A percentile compares a stretch with the other conserved stretches of the same genome.
These are phyloP conservation scores for Phymastichus coffea DNA, from an alignment of 1,140 invertebrate genomes.

Conservation along the genomic window DNA sequence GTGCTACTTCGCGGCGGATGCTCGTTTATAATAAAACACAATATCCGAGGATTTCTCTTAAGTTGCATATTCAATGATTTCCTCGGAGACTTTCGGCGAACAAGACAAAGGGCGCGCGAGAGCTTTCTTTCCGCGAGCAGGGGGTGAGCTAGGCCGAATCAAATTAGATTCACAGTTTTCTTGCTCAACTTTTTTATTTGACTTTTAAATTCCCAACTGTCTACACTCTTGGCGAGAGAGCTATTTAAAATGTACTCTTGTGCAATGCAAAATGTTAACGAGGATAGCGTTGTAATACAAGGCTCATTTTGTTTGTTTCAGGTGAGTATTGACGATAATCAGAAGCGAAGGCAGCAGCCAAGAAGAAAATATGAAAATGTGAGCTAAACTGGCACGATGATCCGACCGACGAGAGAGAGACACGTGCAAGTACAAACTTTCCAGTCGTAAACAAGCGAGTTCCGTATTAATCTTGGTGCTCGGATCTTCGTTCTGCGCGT, in stretches of 20 bases:
- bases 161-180: too few species aligned
- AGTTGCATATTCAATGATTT: conserved; percentile 71
- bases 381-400: too few species aligned
- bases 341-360: neutral
- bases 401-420: conserved; percentile 1
- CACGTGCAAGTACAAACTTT: neutral
- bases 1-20: conserved; percentile 15
- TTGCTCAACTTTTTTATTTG: too few species aligned
- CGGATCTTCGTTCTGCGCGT: neutral
- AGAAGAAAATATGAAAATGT: conserved; percentile 17
- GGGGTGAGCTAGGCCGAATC: too few species aligned
- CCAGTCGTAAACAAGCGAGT: conserved; percentile 16
- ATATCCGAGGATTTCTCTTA: conserved; percentile 62
- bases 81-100: conserved; percentile 59
- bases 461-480: conserved; percentile 16
- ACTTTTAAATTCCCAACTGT: too few species aligned
- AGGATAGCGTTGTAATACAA: too few species aligned
- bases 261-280: too few species aligned
- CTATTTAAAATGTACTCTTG: too few species aligned
- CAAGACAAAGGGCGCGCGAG: neutral
- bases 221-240: too few species aligned
- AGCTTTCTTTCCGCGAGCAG: too few species aligned
- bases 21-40: conserved; percentile 58
- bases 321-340: too few species aligned
- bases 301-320: too few species aligned